Evolutionary conservation across 1,140 invertebrate species (phyloP).

Genomic region (Drosophila parabipectinata): DNA sequence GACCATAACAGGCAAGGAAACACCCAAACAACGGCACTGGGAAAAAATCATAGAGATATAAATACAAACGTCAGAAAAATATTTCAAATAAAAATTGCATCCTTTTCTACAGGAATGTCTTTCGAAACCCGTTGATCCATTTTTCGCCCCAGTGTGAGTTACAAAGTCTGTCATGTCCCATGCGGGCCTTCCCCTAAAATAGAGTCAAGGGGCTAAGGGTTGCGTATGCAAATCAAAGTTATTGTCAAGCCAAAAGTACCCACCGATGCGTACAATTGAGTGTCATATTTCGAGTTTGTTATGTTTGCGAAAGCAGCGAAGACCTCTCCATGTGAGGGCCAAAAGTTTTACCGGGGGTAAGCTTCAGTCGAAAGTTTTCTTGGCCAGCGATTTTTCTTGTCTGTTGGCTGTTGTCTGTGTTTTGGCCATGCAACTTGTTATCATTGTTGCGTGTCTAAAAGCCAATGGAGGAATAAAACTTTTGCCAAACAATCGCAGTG

Average conservation of each 20-base stretch:
- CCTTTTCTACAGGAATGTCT: neutral
- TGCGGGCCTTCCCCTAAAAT: slow-evolving; percentile 37
- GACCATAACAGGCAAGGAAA: slow-evolving; percentile 2
- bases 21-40: neutral
- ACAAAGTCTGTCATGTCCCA: slow-evolving; percentile 13
- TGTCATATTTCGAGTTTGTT: slow-evolving; percentile 79
- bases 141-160: neutral
- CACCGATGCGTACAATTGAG: slow-evolving; percentile 80
- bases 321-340: slow-evolving; percentile 41
- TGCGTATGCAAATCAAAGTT: slow-evolving; percentile 76
- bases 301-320: slow-evolving; percentile 47
- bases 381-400: slow-evolving; percentile 50
- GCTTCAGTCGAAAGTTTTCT: slow-evolving; percentile 49
- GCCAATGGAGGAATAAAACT: slow-evolving; percentile 75
- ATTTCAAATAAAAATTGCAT: too few species aligned
- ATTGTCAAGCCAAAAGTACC: slow-evolving; percentile 75
- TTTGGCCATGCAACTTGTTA: slow-evolving; percentile 71
- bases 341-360: slow-evolving; percentile 46
- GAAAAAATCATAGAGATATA: neutral
- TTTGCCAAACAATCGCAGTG: slow-evolving; percentile 57
- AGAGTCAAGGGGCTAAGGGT: neutral
- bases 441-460: slow-evolving; percentile 80
- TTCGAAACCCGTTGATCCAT: neutral
- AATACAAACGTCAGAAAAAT: too few species aligned
- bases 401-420: slow-evolving; percentile 9